Conservation (phyloP, 2,113 vertebrate genomes). For the Sinocyclocheilus grahami region DNA sequence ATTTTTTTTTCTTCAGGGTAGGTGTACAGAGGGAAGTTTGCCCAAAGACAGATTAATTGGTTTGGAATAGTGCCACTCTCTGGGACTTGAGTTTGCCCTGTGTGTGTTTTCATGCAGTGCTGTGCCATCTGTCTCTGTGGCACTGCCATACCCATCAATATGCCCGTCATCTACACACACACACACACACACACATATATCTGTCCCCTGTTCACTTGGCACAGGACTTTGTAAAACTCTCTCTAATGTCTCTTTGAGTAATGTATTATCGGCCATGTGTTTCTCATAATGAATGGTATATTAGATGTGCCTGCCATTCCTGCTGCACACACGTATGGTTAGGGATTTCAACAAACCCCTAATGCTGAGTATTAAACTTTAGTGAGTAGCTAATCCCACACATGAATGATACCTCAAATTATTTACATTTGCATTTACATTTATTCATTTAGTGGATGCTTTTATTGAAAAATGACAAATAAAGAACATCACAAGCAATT, state of each 20-base stretch:
- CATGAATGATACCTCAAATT: not conserved
- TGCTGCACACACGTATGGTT: not conserved
- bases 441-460: not conserved
- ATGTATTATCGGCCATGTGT: not conserved
- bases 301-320: not conserved
- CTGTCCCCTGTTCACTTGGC: not conserved
- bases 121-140: slow-evolving; percentile 46
- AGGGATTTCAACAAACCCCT: not conserved
- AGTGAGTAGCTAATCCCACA: not conserved
- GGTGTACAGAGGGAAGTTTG: not conserved
- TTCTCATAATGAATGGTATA: slow-evolving; percentile 1
- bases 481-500: not conserved
- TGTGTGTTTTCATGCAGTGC: slow-evolving; percentile 30
- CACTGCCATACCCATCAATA: slow-evolving; percentile 19
- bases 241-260: slow-evolving; percentile 9
- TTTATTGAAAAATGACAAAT: not conserved
- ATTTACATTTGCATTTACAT: not conserved
- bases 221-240: slow-evolving; percentile 11
- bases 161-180: not conserved
- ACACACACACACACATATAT: no score
- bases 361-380: not conserved
- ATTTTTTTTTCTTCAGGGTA: slow-evolving; percentile 10
- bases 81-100: slow-evolving; percentile 27
- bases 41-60: slow-evolving; percentile 46
- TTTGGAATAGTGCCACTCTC: slow-evolving; percentile 29